phyloP scores from a whole-genome alignment of 2,888 invertebrate genomes.

The Protophormia terraenovae region DNA sequence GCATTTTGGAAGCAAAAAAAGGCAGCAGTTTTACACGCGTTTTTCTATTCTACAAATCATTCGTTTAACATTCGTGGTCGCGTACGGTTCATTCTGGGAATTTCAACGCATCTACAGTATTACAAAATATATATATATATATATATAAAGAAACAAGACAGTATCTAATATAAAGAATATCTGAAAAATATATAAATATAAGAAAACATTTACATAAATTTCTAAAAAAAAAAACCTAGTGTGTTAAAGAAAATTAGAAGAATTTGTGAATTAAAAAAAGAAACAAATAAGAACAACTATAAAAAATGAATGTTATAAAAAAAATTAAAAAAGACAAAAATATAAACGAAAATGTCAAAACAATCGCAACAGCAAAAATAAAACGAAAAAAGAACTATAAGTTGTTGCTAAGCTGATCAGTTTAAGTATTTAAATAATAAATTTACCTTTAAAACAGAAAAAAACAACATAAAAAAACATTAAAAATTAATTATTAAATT shows the following conservation, averaged over 20 bases:
- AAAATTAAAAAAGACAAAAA: constrained; percentile 8
- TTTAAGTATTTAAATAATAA: neutral
- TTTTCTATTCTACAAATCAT: constrained; percentile 79
- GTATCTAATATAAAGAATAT: neutral
- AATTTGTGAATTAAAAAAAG: constrained; percentile 1
- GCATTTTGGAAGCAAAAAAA: constrained; percentile 68
- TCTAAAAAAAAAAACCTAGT: neutral
- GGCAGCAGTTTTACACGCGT: constrained; percentile 74
- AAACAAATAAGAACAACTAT: neutral
- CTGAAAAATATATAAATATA: neutral
- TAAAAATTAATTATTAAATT: no score
- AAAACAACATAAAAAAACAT: neutral
- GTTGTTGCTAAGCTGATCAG: constrained; percentile 45
- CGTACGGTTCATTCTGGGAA: constrained; percentile 76
- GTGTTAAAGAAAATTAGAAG: neutral
- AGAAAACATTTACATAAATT: neutral
- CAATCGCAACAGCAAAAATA: neutral
- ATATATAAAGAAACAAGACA: neutral
- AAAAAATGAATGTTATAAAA: neutral
- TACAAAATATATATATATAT: constrained; percentile 3
- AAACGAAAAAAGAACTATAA: neutral
- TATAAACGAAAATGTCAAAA: neutral
- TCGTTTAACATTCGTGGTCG: constrained; percentile 78
- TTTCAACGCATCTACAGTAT: constrained; percentile 70
- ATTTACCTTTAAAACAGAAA: neutral